phyloP scores from a whole-genome alignment of 2,888 invertebrate genomes.

The Cynaeus angustus region DNA sequence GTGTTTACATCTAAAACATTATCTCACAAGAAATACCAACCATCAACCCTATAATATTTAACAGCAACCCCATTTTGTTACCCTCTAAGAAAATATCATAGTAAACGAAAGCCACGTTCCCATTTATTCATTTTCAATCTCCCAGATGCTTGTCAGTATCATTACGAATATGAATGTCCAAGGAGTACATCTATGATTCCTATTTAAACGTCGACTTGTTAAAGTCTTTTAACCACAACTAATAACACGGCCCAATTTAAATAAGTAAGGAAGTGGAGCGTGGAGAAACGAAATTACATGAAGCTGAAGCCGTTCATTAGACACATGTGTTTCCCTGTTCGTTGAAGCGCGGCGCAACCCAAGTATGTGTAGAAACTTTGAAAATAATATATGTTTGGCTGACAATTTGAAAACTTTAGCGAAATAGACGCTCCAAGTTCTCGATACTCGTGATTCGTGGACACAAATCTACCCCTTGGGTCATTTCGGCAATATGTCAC shows the following conservation, averaged over 20 bases:
- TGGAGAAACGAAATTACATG: constrained; percentile 40
- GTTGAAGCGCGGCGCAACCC: constrained; percentile 31
- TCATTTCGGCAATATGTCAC: constrained; percentile 46
- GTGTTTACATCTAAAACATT: too few species aligned
- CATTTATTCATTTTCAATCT: too few species aligned
- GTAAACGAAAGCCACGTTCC: too few species aligned
- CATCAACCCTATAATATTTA: too few species aligned
- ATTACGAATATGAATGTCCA: too few species aligned
- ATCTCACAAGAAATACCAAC: too few species aligned
- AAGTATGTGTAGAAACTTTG: constrained; percentile 45
- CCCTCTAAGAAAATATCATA: too few species aligned
- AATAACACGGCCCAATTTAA: constrained; percentile 45
- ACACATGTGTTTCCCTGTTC: constrained; percentile 45
- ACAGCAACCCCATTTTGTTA: too few species aligned
- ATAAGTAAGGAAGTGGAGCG: constrained; percentile 39
- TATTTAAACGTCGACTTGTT: constrained; percentile 29
- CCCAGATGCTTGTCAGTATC: too few species aligned
- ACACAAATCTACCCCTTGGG: constrained; percentile 41
- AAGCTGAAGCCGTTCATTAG: constrained; percentile 45
- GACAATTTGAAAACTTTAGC: constrained; percentile 45
- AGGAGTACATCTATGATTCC: constrained; percentile 2
- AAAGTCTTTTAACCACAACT: constrained; percentile 41
- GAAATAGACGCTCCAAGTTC: constrained; percentile 42
- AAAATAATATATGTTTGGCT: constrained; percentile 45
- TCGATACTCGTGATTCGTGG: constrained; percentile 25